These are phyloP conservation scores for Napeogenes sylphis DNA, from an alignment of 2,888 invertebrate genomes.

Conservation along the genomic window DNA sequence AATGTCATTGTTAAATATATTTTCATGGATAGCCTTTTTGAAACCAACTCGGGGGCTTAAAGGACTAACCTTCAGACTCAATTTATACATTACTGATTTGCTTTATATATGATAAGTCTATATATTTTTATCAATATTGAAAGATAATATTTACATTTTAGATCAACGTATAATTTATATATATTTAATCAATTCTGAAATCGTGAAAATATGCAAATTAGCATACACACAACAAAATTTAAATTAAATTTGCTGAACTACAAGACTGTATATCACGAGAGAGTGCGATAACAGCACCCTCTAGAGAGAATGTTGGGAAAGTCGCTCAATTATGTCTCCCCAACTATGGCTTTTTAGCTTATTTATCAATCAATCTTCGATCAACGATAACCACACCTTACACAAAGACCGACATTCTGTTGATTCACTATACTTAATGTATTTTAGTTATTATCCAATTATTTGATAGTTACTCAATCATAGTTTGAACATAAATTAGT, in stretches of 20 bases:
- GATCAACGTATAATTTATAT: no score
- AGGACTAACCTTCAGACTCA: no score
- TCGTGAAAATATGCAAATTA: background rate
- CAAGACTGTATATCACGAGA: slow-evolving; percentile 44
- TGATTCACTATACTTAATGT: slow-evolving; percentile 56
- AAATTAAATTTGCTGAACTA: slow-evolving; percentile 14
- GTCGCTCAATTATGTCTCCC: slow-evolving; percentile 72
- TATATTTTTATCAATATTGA: no score
- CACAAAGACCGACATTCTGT: slow-evolving; percentile 41
- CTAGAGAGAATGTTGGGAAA: slow-evolving; percentile 60
- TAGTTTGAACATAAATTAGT: slow-evolving; percentile 3
- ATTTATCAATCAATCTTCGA: slow-evolving; percentile 75
- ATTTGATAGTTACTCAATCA: slow-evolving; percentile 7
- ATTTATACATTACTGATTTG: no score
- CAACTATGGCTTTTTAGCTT: slow-evolving; percentile 64
- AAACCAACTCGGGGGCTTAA: no score
- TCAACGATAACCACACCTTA: slow-evolving; percentile 61
- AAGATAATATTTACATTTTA: no score
- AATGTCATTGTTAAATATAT: no score
- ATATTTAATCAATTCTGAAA: no score
- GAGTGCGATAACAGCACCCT: slow-evolving; percentile 55
- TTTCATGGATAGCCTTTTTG: no score
- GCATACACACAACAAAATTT: background rate
- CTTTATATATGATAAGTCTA: no score
- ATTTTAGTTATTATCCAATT: slow-evolving; percentile 31